Percentiles rank a stretch among this genome's conserved stretches.
phyloP scores from a whole-genome alignment of 2,797 vertebrate species.

The Halcyon badia region DNA sequence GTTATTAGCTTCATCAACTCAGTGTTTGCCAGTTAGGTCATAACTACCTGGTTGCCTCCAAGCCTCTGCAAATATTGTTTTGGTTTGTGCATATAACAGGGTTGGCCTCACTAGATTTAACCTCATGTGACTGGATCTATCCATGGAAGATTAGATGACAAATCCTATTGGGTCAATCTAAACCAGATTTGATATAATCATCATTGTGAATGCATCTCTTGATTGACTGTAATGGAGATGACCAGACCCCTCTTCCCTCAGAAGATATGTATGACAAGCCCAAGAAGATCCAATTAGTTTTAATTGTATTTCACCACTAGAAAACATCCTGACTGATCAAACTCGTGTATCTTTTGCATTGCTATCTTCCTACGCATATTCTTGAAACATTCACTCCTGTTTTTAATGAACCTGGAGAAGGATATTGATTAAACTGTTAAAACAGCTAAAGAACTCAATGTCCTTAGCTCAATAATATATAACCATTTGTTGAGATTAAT shows the following conservation, averaged over 20 bases:
- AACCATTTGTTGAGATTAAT: not conserved
- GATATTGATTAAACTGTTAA: conserved; percentile 26
- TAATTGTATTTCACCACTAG: conserved; percentile 58
- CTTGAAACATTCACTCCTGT: conserved; percentile 51
- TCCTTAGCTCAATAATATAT: not conserved
- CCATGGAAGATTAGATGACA: conserved; percentile 44
- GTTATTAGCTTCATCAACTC: not conserved
- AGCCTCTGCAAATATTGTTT: not conserved
- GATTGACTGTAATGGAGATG: conserved; percentile 56
- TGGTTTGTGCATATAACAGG: not conserved
- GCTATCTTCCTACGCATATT: not conserved
- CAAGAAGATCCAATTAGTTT: conserved; percentile 47
- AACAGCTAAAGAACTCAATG: not conserved
- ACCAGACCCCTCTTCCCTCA: not conserved
- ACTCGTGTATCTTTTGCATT: conserved; percentile 23
- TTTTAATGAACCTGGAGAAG: conserved; percentile 10
- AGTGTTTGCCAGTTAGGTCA: not conserved
- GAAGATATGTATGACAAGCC: conserved; percentile 39
- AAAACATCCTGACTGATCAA: conserved; percentile 51
- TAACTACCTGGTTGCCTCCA: not conserved
- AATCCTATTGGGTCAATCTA: conserved; percentile 26
- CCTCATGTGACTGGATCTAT: conserved; percentile 8
- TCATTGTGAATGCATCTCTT: not conserved
- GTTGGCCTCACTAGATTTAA: not conserved
- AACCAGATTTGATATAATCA: conserved; percentile 47